Evolutionary conservation across 1,140 invertebrate species (phyloP), one percentile per base, ranked within the genome.

Genomic region (Ganaspis sp.): DNA sequence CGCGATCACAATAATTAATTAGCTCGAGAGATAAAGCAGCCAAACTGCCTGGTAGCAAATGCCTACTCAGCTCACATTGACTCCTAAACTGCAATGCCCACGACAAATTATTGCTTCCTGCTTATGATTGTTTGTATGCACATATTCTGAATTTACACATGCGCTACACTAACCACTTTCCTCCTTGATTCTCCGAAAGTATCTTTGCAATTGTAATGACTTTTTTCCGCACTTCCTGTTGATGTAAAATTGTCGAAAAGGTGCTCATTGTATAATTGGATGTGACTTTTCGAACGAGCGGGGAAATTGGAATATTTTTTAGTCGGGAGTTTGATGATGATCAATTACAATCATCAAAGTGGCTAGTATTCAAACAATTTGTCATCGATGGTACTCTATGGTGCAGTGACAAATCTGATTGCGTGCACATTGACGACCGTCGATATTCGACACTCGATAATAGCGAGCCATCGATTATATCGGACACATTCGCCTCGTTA

Each of bases 381-480:
- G 75, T 83, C 81, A 83, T 81, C 81, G 77, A 74, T 77, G 77
- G 69, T 69, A 34, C 64, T 81, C 77, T 75, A 79, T 81, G 79
- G 78, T 79, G 79, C 79, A 49, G 75, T 77, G 79, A 83, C 81
- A 74, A 81, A 79, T 81, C 71, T 69, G 53, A 26, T 69, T 53
- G 73, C 73, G 77, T 72, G 76, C 77, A 72, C 81, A 83, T 77
- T 53, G 77, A 81, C 81, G 77, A 80, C 78, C 73, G 77, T 42
- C 77, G 77, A 78, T 81, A 78, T 79, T 81, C 77, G 77, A 81
- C 79, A 81, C 82, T 79, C 74, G 76, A 64, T 81, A 76, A 80
- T 76, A 53, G 71, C 79, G 70, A 76, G 77, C 73, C 77, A 81
- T 83, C 81, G 81, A 81, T 83, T 83, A 83, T 74, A 76, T 76